Evolutionary conservation across 2,113 vertebrate species (phyloP), one percentile per base, ranked within the genome.

Genomic region (Mormyrus iriodes): DNA sequence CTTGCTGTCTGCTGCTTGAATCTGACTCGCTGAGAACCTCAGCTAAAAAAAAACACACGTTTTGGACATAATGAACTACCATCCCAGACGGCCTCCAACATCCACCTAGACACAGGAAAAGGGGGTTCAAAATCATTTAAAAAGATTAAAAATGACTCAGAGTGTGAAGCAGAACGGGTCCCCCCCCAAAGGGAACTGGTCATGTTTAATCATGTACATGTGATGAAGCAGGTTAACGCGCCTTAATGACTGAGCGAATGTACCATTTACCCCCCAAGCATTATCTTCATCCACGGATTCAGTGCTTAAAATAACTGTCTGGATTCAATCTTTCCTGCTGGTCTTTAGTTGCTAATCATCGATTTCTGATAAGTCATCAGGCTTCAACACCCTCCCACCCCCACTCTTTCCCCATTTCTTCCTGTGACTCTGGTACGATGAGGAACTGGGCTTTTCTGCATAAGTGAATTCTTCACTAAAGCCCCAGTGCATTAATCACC

Each of bases 401-500:
- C 58, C 35, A 65, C 85, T 89, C 89, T 51, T 31, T 89, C 49
- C 49, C 15, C 19, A 39, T 88, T 85, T 83, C 82, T 87, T 92
- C 89, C 88, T 88, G 51, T 86, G 58, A 48, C 69, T 82, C 42
- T 21, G 10, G 24, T 12, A 46, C 42, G 2, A 83, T 4, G 44
- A 83, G 42, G 79, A 83, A 21, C 19, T 48, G 86, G 35, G 3
- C 35, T 35, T 21, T 42, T 51, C 82, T 83, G n/a, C 87, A 39
- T 6, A 76, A 76, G 42, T 31, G 44, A 48, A 42, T 88, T 55
- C 69, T 83, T 83, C 58, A 4, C 53, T 79, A 69, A 52, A 24
- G 58, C 53, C 19, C 31, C 39, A 24, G 48, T 24, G 8, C 15
- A 19, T 17, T 21, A 44, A 46, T 53, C 65, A 46, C 15, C 3